Base-by-base conservation (phyloP, 2,888 invertebrate genomes). In the Bugulina stolonifera region DNA sequence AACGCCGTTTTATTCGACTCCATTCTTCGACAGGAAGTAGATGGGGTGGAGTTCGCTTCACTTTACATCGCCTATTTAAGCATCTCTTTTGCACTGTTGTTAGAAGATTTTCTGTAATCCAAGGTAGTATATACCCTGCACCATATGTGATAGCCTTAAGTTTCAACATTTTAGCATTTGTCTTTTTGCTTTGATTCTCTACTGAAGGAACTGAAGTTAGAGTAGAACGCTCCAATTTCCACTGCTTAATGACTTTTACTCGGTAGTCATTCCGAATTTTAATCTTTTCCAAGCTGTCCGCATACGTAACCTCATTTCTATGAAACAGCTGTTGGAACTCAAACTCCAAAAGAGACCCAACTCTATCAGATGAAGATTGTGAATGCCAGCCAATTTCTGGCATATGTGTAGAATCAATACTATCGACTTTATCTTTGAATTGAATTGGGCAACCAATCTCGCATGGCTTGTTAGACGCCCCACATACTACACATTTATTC, bases 271-370 rank as follows among this genome's bases (percentile, higher is more conserved):
- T 22, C 29, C 27, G 25, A 5, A 14, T 32, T 27, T 32, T 64
- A 14, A 64, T 64, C 10, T 64, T 64, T 64, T 27, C 32, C n/a
- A 64, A 32, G 64, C 64, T 64, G 64, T 3, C 10, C 3, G 34
- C 22, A 64, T 32, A 64, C 3, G 2, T 2, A 14, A 18, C 5
- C 5, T 32, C 27, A 64, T 32, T 64, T 64, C 32, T 64, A 27
- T 34, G 29, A 64, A 64, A 32, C 64, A 10, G 10, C 14, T 64
- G 10, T 27, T 14, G 5, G n/a, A 64, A 25, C 14, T 32, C 5
- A 43, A 43, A 43, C 43, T 43, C 10, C 43, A 18, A 10, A 18
- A 18, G 10, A 43, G 5, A 43, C 10, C 5, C 10, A 5, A 43
- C 18, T 5, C 43, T 18, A 43, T 10, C 5, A 10, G 18, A 43